phyloP scores from a whole-genome alignment of 2,113 vertebrate genomes.

The Eublepharis macularius region DNA sequence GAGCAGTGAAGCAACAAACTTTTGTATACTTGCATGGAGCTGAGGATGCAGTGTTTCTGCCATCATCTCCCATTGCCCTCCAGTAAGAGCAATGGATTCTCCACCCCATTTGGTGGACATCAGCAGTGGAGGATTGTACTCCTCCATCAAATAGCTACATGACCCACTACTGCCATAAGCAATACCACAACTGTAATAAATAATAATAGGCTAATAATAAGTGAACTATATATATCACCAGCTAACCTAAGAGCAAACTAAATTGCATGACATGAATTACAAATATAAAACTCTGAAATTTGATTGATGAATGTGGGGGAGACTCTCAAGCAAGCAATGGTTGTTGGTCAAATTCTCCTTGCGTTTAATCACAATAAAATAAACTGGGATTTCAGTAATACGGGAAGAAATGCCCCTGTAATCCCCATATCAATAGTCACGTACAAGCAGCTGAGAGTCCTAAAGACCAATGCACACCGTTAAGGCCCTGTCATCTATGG shows the following conservation, averaged over 20 bases:
- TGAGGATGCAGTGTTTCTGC: too few relatives aligned
- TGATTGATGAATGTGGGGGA: accelerated
- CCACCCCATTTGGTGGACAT: too few relatives aligned
- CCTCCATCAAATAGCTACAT: too few relatives aligned
- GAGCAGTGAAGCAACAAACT: too few relatives aligned
- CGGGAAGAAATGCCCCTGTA: neutral
- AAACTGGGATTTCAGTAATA: neutral
- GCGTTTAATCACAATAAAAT: accelerated
- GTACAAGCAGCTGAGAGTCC: conserved; percentile 1
- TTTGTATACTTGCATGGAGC: too few relatives aligned
- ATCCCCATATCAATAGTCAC: accelerated
- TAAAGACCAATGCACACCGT: conserved; percentile 11
- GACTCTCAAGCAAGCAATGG: accelerated
- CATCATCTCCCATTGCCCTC: too few relatives aligned
- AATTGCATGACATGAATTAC: neutral
- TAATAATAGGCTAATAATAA: neutral
- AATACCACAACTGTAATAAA: neutral
- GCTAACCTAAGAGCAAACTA: accelerated
- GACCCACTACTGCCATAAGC: neutral
- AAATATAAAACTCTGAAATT: neutral
- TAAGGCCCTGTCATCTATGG: neutral
- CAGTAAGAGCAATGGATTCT: too few relatives aligned
- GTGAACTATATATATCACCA: too few relatives aligned
- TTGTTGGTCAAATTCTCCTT: accelerated
- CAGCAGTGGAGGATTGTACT: too few relatives aligned